These are phyloP conservation scores for Sclerurus mexicanus DNA, from an alignment of 2,113 vertebrate species.

Conservation along the genomic window DNA sequence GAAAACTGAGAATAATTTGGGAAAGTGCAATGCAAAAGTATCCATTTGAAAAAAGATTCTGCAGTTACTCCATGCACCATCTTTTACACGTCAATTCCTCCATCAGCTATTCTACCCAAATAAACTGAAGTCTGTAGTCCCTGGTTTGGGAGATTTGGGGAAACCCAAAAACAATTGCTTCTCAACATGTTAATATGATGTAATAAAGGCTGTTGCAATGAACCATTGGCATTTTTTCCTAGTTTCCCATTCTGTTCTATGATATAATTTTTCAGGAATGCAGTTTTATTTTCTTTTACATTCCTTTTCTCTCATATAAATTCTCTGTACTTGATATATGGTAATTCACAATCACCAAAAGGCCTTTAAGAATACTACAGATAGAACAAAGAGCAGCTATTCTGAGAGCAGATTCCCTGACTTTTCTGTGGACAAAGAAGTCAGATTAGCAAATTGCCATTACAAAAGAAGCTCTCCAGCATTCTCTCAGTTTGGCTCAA, in stretches of 20 bases:
- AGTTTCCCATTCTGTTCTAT: background rate
- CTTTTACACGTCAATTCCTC: background rate
- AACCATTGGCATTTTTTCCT: background rate
- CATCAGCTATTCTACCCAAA: background rate
- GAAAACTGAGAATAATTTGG: background rate
- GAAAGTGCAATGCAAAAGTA: accelerated
- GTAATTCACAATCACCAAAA: background rate
- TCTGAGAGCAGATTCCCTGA: background rate
- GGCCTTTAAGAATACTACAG: background rate
- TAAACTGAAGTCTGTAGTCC: background rate
- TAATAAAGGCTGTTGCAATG: background rate
- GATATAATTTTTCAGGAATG: background rate
- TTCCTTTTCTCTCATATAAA: background rate
- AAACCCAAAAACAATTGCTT: background rate
- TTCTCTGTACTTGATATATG: background rate
- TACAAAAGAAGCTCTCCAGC: background rate
- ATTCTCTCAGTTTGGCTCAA: background rate
- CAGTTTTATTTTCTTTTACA: background rate
- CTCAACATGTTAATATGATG: background rate
- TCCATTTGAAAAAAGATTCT: background rate
- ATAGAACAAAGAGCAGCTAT: background rate
- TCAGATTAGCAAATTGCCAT: background rate
- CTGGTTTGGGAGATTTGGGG: background rate
- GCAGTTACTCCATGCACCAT: background rate
- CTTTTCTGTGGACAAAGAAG: background rate